Evolutionary conservation across 2,113 vertebrate genomes (phyloP).

Genomic region (Takifugu flavidus): DNA sequence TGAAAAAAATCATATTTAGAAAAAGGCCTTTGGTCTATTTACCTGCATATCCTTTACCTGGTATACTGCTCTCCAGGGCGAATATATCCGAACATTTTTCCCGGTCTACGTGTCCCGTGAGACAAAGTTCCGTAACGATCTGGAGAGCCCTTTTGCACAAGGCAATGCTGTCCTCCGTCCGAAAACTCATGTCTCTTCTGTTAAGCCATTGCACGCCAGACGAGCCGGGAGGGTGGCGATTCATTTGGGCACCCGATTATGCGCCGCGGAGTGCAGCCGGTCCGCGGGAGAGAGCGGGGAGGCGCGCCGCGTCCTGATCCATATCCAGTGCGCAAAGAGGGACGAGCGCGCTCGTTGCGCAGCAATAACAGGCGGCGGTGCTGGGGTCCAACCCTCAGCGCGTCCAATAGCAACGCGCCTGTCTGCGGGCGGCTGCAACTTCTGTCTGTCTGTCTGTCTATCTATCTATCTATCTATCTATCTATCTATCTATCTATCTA

Average conservation of each 20-base stretch:
- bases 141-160: constrained; percentile 93
- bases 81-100: constrained; percentile 93
- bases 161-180: constrained; percentile 83
- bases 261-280: constrained; percentile 50
- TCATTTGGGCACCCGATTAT: constrained; percentile 59
- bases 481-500: too few relatives aligned
- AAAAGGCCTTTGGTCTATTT: constrained; percentile 57
- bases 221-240: constrained; percentile 57
- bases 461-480: too few relatives aligned
- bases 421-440: constrained; percentile 13
- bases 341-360: constrained; percentile 22
- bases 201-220: constrained; percentile 81
- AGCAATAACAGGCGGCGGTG: constrained; percentile 21
- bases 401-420: constrained; percentile 53
- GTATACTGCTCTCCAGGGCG: constrained; percentile 79
- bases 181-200: constrained; percentile 83
- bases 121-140: constrained; percentile 92
- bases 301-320: constrained; percentile 58
- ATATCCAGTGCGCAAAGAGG: constrained; percentile 58
- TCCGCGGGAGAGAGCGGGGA: constrained; percentile 22
- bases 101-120: constrained; percentile 87
- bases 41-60: constrained; percentile 87
- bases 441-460: not conserved
- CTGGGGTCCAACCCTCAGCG: constrained; percentile 40
- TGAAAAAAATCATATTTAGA: not conserved